Evolutionary conservation across 2,888 invertebrate genomes (phyloP).

Genomic region (Patella pellucida): DNA sequence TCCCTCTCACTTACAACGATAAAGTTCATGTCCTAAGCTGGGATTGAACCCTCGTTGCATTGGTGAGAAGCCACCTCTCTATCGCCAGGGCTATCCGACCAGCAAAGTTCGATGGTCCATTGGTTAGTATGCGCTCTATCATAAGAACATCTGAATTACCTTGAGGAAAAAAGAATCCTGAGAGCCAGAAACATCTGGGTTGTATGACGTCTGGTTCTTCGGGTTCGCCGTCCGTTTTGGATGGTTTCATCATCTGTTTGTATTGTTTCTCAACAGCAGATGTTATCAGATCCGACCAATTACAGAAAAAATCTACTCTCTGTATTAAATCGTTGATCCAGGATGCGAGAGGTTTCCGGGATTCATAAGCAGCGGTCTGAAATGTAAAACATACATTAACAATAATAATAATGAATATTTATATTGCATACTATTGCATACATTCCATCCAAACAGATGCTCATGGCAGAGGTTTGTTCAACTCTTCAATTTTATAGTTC

Average conservation of each 20-base stretch:
- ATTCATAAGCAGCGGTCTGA: conserved; percentile 67
- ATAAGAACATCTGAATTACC: conserved; percentile 51
- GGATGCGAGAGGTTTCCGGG: conserved; percentile 65
- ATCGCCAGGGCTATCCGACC: no score
- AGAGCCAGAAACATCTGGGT: conserved; percentile 67
- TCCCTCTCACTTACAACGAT: no score
- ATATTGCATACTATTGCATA: no score
- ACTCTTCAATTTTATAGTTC: no score
- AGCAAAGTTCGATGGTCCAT: no score
- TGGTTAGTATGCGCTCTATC: no score
- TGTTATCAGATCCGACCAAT: conserved; percentile 65
- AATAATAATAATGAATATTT: no score
- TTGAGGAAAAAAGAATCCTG: conserved; percentile 71
- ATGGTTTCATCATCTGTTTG: conserved; percentile 40
- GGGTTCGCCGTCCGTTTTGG: conserved; percentile 36
- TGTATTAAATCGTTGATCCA: conserved; percentile 66
- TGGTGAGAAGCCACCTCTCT: no score
- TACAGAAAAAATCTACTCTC: conserved; percentile 67
- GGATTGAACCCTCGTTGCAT: no score
- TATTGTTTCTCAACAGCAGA: conserved; percentile 55
- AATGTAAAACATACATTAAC: conserved; percentile 27
- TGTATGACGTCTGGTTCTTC: conserved; percentile 36
- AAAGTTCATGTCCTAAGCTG: no score
- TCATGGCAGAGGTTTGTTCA: no score
- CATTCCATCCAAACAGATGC: no score